Conservation (phyloP, 2,888 invertebrate genomes). For the Hedya salicella region DNA sequence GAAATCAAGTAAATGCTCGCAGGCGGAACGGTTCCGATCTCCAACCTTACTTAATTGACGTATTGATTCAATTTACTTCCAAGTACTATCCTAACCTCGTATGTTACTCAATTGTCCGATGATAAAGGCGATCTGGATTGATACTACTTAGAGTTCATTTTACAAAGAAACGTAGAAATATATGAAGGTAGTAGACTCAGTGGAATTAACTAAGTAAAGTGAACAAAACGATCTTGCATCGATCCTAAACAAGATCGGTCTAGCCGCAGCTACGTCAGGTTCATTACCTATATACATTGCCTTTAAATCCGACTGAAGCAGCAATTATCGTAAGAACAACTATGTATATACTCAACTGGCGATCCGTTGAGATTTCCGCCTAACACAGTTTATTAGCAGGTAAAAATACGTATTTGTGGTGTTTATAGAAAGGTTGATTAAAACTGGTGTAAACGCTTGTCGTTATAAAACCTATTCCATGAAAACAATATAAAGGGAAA, state of each 20-base stretch:
- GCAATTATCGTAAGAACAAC: no score
- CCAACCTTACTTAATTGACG: slow-evolving; percentile 37
- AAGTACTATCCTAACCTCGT: background rate
- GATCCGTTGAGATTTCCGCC: no score
- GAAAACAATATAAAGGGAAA: no score
- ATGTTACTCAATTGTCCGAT: background rate
- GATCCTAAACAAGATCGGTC: background rate
- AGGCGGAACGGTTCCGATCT: slow-evolving; percentile 64
- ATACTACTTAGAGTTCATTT: background rate
- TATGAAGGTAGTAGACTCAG: background rate
- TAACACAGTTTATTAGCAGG: no score
- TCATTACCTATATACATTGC: no score
- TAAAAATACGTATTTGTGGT: no score
- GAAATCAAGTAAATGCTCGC: slow-evolving; percentile 54
- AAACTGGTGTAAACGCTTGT: no score
- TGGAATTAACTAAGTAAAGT: slow-evolving; percentile 1
- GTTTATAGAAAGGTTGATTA: no score
- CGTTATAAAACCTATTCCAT: no score
- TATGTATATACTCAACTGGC: no score
- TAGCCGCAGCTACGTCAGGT: background rate
- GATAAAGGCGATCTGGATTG: background rate
- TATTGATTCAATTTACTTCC: slow-evolving; percentile 15
- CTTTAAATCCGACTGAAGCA: no score
- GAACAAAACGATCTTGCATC: background rate
- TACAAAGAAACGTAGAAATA: background rate